Evolutionary conservation across 2,797 vertebrate genomes (phyloP).

Genomic region (Rallus crepitans): DNA sequence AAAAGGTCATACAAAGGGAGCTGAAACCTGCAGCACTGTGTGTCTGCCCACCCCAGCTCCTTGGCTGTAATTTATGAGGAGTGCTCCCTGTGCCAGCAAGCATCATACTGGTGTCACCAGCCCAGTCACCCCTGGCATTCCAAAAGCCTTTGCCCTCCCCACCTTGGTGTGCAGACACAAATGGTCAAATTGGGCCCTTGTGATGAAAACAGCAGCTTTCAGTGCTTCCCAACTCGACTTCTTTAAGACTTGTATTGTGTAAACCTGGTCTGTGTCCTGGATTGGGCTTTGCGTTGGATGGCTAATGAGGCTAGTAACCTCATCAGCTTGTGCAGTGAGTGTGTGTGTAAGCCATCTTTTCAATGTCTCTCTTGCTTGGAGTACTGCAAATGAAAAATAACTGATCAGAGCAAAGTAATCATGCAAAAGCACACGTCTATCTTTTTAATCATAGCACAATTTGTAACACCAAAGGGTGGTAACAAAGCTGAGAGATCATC

Average conservation of each 20-base stretch:
- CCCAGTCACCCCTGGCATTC: fast-evolving
- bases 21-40: background rate
- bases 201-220: background rate
- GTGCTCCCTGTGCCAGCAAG: fast-evolving
- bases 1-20: background rate
- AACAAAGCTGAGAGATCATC: background rate
- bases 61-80: background rate
- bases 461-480: background rate
- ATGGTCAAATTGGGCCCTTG: background rate
- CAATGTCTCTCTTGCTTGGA: background rate
- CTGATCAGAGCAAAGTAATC: background rate
- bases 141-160: fast-evolving
- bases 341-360: background rate
- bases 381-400: background rate
- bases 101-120: fast-evolving
- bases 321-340: background rate
- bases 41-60: background rate
- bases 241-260: background rate
- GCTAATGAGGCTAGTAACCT: background rate
- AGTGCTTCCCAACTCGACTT: background rate
- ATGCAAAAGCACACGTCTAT: background rate
- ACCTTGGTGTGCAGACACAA: fast-evolving
- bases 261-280: background rate
- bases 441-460: background rate
- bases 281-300: background rate